Base-by-base conservation (phyloP, 2,888 invertebrate species). In the Xylocampa areola region DNA sequence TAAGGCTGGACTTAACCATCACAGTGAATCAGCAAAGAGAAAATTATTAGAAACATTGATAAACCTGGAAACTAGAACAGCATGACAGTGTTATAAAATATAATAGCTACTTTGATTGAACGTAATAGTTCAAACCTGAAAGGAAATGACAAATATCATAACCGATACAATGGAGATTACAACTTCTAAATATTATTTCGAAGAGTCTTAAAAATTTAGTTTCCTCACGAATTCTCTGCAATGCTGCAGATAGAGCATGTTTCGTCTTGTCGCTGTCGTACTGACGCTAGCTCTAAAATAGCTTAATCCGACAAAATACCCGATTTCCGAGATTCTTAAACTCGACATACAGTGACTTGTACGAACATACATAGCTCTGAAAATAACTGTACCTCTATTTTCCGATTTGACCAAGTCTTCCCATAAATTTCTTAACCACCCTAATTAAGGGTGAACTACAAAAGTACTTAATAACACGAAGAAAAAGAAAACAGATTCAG, bases 401-500 rank as follows among this genome's bases (percentile, higher is more conserved):
- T 6, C 6, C 23, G 30, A 30, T 39, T 40, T 17, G 6, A 32
- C 2, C 23, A 25, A 43, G 6, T 30, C 5, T 16, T 14, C 21
- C 27, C 5, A 44, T 45, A 29, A 36, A 40, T 44, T 50, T 6
- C 8, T 21, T 36, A 27, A 48, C 32, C 2, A 10, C 21, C 45
- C 43, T 52, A 60, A 62, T 58, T 52, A 62, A 40, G 59, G 47
- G 30, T 51, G 45, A 40, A 33, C 57, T 39, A 53, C 36, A 54
- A 59, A 65, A 63, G 39, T 50, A 48, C 39, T 57, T 69, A 45
- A 44, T 53, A 62, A 47, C 16, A 57, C 21, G 14, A 45, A n/a
- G 27, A 41, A 41, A 41, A 67, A 57, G 63, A 70, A 68, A 51
- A 54, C 44, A 52, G 45, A 61, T 67, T 67, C 48, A 59, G 61